Evolutionary conservation across 2,888 invertebrate species (phyloP), one percentile per base, ranked within the genome.

Genomic region (Candidula unifasciata): DNA sequence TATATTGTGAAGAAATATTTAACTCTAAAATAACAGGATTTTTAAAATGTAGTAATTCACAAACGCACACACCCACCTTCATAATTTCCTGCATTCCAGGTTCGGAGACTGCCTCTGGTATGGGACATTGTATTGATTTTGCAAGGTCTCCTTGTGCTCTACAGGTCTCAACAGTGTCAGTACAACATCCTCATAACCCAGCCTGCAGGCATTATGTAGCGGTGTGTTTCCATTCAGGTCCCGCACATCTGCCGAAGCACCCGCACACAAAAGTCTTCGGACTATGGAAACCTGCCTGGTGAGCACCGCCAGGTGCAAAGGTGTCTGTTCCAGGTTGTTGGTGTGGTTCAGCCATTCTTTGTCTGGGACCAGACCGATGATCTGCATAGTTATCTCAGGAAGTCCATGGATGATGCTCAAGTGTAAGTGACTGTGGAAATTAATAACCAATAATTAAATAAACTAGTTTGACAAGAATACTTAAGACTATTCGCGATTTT

Each of bases 201-300:
- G 94, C 86, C 95, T 94, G 84, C 96, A 96, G 0, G 98, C 97
- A 86, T 97, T 94, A 93, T 98, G 98, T 10, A 98, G 94, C 0
- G 98, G 96, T 0, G 97, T 97, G 93, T 97, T 97, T 5, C 98
- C 98, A 85, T 95, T 94, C 81, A 95, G 94, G 92, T 97, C 97
- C 78, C 97, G 95, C 76, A 95, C 94, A 64, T 94, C 94, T 1
- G 94, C 94, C 80, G 94, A 93, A 0, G 97, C 97, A 27, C 98
- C 98, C 1, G 97, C 97, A 44, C 96, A 95, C 52, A 98, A 95
- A 85, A 98, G 94, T 94, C 96, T 95, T 87, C 97, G 95, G 1
- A 96, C 96, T 76, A 98, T 95, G 74, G 95, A 95, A 64, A 96
- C 95, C 93, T 97, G 96, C 18, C 95, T 95, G 64, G 96, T 96